Percentiles rank a stretch among this genome's conserved stretches.
Evolutionary conservation across 1,140 invertebrate genomes (phyloP).

Genomic region (Anastrepha ludens): DNA sequence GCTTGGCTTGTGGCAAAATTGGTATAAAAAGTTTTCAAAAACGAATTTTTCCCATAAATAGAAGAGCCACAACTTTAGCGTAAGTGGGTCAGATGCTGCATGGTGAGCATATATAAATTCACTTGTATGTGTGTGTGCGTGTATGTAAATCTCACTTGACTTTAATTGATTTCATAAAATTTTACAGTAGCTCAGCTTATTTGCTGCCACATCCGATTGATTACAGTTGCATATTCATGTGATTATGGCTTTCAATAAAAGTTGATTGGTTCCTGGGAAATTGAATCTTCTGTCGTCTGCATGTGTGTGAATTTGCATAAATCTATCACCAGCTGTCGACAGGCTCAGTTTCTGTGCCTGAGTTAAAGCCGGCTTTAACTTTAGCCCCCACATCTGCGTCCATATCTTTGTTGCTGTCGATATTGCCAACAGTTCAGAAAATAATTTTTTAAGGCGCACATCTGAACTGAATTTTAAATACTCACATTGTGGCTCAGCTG

Average conservation of each 20-base stretch:
- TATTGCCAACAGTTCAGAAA: neutral
- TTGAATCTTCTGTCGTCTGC: neutral
- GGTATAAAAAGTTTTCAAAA: too few relatives aligned
- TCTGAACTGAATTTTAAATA: conserved; percentile 7
- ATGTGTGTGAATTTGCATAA: neutral
- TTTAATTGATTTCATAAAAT: neutral
- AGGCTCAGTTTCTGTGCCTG: neutral
- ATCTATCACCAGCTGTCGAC: neutral
- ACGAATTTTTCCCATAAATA: too few relatives aligned
- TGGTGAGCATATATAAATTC: neutral
- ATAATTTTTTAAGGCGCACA: neutral
- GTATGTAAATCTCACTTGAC: too few relatives aligned
- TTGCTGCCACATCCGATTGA: neutral
- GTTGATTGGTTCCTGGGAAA: conserved; percentile 46
- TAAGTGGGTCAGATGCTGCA: too few relatives aligned
- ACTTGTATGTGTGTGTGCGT: too few relatives aligned
- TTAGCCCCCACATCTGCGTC: neutral
- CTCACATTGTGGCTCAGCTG: neutral
- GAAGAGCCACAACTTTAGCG: too few relatives aligned
- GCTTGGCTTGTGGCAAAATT: too few relatives aligned
- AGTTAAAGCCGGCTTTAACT: neutral
- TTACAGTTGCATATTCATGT: neutral
- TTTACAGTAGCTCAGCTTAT: neutral
- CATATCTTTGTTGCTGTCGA: neutral
- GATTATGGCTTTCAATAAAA: conserved; percentile 45